phyloP scores from a whole-genome alignment of 2,888 invertebrate species.

The Drosophila monieri region DNA sequence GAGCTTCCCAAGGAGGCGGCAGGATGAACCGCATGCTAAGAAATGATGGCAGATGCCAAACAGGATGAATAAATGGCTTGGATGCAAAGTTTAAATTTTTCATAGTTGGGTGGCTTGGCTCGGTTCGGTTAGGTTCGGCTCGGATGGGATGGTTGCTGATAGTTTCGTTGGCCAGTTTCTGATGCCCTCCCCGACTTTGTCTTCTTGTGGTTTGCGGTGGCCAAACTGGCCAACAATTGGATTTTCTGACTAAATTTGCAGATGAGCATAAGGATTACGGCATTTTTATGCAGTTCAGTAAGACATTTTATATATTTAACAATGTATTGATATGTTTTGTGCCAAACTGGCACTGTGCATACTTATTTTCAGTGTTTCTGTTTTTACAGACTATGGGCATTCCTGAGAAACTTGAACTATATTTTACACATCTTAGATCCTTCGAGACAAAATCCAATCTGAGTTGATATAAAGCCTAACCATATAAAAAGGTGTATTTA shows the following conservation, averaged over 20 bases:
- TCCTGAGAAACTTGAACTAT: background rate
- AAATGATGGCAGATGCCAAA: constrained; percentile 70
- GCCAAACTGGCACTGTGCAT: background rate
- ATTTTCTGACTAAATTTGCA: constrained; percentile 1
- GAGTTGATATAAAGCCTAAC: background rate
- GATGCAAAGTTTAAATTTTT: constrained; percentile 76
- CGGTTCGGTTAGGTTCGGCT: constrained; percentile 2
- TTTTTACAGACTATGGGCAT: too few relatives aligned
- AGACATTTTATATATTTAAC: background rate
- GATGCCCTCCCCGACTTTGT: background rate
- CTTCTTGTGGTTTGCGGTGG: constrained; percentile 27
- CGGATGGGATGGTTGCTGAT: constrained; percentile 4
- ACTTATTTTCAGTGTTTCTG: background rate
- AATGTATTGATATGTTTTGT: background rate
- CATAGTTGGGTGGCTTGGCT: constrained; percentile 59
- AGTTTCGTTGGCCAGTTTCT: background rate
- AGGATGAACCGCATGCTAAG: constrained; percentile 63
- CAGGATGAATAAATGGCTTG: constrained; percentile 74
- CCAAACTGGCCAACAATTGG: constrained; percentile 15
- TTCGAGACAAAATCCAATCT: background rate
- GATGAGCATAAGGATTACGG: background rate
- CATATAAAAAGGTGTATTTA: background rate
- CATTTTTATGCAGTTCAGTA: background rate
- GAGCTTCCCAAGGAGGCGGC: background rate
- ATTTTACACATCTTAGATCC: background rate